A percentile compares a stretch with the other conserved stretches of the same genome.
Evolutionary conservation across 2,113 vertebrate genomes (phyloP).

Genomic region (Xenopus laevis): DNA sequence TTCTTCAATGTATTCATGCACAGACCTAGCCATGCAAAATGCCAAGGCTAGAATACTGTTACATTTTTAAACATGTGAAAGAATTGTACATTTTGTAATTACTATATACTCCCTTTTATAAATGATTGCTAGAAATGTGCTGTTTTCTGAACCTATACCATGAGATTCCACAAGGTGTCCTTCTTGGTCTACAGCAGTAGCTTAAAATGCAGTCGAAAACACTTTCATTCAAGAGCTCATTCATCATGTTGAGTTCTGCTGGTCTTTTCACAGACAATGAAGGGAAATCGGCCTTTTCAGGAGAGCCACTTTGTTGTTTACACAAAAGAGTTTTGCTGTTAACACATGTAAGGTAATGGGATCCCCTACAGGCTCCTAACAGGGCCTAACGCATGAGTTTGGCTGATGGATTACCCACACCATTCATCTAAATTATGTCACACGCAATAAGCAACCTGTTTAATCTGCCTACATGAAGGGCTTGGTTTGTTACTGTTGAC

Average conservation of each 20-base stretch:
- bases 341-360: constrained; percentile 76
- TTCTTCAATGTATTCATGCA: too few relatives aligned
- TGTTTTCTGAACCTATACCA: neutral
- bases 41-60: too few relatives aligned
- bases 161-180: constrained; percentile 73
- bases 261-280: constrained; percentile 60
- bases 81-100: too few relatives aligned
- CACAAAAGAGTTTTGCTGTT: constrained; percentile 70
- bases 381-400: constrained; percentile 51
- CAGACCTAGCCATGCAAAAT: too few relatives aligned
- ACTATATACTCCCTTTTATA: too few relatives aligned
- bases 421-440: constrained; percentile 86
- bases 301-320: constrained; percentile 72
- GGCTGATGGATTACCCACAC: constrained; percentile 73
- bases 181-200: constrained; percentile 65
- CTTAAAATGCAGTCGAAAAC: constrained; percentile 45
- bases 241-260: constrained; percentile 64
- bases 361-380: constrained; percentile 66
- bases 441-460: constrained; percentile 70
- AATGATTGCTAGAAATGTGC: too few relatives aligned
- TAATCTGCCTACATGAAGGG: constrained; percentile 65
- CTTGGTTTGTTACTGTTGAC: constrained; percentile 67
- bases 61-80: too few relatives aligned
- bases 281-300: constrained; percentile 55
- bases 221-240: constrained; percentile 61